Evolutionary conservation across 2,888 invertebrate genomes (phyloP), one percentile per base, ranked within the genome.

Genomic region (Pheosia gnoma): DNA sequence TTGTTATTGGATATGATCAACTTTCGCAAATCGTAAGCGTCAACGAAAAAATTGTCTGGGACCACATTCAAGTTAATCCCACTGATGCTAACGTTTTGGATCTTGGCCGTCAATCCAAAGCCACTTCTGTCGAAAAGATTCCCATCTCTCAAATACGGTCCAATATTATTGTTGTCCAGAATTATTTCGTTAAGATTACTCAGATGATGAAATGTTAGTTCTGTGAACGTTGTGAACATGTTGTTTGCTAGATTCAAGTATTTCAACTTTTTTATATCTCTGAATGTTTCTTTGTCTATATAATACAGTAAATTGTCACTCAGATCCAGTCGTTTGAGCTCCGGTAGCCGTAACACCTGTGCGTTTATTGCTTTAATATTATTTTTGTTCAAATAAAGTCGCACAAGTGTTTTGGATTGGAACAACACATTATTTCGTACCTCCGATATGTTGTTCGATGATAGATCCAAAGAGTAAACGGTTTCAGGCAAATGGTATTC

Each of bases 1-100:
- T 93, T 91, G 76, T 96, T 96, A 60, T 94, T 91, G 0, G 94
- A 86, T 59, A 95, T 82, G 0, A 85, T 82, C 0, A 95, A 75
- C 61, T 84, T 82, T 62, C 88, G 84, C 59, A 95, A 77, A 69
- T 94, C 89, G 72, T 91, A 93, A 0, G 89, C 89, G 59, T 90
- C 87, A 0, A 85, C 75, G 53, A 94, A 92, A 69, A 93, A 92
- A 61, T 91, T 89, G 9, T 90, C 87, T 1, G 88, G 86, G 0
- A 93, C 85, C 4, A 38, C 57, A 25, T 82, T 77, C 0, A 93
- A 69, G 49, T 83, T 77, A 4, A 91, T 81, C 0, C 88, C 86
- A 51, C 83, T 83, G 4, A 94, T 84, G 52, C 91, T 87, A 4
- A 94, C 57, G 1, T 65, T 77, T 72, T 77, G 72, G 8, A 94